A percentile compares a stretch with the other conserved stretches of the same genome.
Conservation (phyloP, 2,888 invertebrate species). For the Coecobrya sp. region DNA sequence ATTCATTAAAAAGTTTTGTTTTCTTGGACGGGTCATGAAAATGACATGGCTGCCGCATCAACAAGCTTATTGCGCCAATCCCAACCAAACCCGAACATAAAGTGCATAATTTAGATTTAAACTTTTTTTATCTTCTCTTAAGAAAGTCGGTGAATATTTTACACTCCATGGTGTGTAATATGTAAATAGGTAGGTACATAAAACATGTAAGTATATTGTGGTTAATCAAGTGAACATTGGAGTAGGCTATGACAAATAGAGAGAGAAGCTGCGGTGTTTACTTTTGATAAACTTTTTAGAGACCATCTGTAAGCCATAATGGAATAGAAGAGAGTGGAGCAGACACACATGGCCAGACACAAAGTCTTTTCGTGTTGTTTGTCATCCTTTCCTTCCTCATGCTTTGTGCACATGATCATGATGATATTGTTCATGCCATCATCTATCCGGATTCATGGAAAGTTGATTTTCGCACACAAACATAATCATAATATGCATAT, state of each 20-base stretch:
- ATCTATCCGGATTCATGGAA: background rate
- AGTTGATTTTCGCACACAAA: background rate
- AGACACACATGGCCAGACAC: background rate
- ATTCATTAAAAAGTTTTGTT: slow-evolving; percentile 26
- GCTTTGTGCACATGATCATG: background rate
- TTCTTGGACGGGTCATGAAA: slow-evolving; percentile 20
- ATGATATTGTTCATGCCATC: background rate
- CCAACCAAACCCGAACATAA: slow-evolving; percentile 12
- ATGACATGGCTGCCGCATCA: background rate
- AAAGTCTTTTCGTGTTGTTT: slow-evolving; percentile 15
- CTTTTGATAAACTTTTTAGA: slow-evolving; percentile 1
- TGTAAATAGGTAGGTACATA: no score
- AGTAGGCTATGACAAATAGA: no score
- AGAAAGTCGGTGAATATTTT: no score
- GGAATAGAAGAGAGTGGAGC: background rate
- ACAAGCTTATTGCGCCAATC: background rate
- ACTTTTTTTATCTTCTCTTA: background rate
- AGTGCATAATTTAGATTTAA: slow-evolving; percentile 33
- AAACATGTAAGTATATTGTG: background rate
- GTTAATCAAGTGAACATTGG: slow-evolving; percentile 24
- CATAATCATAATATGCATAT: no score
- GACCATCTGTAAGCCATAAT: slow-evolving; percentile 44
- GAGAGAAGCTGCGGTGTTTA: background rate
- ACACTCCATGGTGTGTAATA: no score
- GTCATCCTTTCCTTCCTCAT: background rate